These are phyloP conservation scores for Scrobipalpa atriplicella DNA, from an alignment of 2,888 invertebrate genomes.

Conservation along the genomic window DNA sequence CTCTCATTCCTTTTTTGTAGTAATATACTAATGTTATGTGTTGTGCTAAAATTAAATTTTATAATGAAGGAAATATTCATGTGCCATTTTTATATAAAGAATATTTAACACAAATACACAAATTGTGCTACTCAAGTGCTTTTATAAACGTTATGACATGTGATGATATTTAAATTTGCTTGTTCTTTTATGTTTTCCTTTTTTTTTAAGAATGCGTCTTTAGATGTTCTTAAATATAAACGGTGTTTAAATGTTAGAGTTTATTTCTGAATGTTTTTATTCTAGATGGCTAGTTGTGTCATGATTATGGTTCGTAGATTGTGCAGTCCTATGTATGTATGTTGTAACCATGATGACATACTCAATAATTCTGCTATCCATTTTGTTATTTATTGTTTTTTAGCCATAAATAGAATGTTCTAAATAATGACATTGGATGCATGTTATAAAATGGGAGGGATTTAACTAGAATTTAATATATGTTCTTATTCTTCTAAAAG, in stretches of 20 bases:
- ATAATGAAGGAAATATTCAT: slow-evolving; percentile 59
- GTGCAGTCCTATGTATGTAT: slow-evolving; percentile 42
- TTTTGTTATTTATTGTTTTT: slow-evolving; percentile 32
- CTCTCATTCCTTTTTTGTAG: slow-evolving; percentile 55
- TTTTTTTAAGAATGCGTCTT: slow-evolving; percentile 55
- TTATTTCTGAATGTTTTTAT: slow-evolving; percentile 36
- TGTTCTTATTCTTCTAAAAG: slow-evolving; percentile 19
- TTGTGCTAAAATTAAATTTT: slow-evolving; percentile 68
- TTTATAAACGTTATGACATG: slow-evolving; percentile 70
- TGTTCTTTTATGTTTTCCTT: slow-evolving; percentile 56
- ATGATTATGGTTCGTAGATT: slow-evolving; percentile 42
- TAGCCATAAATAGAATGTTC: slow-evolving; percentile 28
- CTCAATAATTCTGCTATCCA: slow-evolving; percentile 26
- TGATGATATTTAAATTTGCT: slow-evolving; percentile 81
- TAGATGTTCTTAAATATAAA: slow-evolving; percentile 39
- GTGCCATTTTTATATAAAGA: slow-evolving; percentile 73
- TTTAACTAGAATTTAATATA: neutral
- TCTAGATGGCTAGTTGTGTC: slow-evolving; percentile 36
- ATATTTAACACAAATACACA: slow-evolving; percentile 51
- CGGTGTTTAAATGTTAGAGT: slow-evolving; percentile 46
- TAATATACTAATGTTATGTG: slow-evolving; percentile 62
- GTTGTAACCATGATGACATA: slow-evolving; percentile 28
- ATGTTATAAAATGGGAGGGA: slow-evolving; percentile 30
- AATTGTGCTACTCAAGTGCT: slow-evolving; percentile 79
- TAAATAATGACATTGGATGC: slow-evolving; percentile 35